Evolutionary conservation across 2,113 vertebrate species (phyloP).

Genomic region (Pagrus major): DNA sequence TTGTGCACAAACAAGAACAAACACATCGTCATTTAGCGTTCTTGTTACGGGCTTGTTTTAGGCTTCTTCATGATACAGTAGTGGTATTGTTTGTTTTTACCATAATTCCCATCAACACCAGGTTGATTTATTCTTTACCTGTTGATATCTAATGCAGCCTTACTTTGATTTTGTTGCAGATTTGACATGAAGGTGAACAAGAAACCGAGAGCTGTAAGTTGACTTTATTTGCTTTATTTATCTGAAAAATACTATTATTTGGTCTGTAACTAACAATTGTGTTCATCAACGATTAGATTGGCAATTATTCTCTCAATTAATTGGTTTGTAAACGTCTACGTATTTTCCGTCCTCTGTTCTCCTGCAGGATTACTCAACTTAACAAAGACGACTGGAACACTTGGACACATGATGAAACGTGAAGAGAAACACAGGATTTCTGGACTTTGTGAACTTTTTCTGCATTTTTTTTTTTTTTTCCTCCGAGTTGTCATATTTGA

Average conservation of each 20-base stretch:
- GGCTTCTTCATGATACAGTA: constrained; percentile 50
- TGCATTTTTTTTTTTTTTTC: constrained; percentile 15
- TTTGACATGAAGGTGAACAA: constrained; percentile 99
- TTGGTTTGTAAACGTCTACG: too few relatives aligned
- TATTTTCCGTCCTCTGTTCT: background rate
- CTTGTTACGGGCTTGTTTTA: constrained; percentile 53
- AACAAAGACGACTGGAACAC: constrained; percentile 38
- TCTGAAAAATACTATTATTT: background rate
- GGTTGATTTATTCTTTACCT: background rate
- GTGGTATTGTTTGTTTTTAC: constrained; percentile 38
- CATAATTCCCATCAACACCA: constrained; percentile 3
- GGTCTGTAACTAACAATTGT: background rate
- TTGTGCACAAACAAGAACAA: constrained; percentile 48
- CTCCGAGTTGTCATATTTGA: constrained; percentile 46
- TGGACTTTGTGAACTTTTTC: constrained; percentile 64
- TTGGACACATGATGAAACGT: constrained; percentile 32
- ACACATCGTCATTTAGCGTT: constrained; percentile 40
- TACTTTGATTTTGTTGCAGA: constrained; percentile 81
- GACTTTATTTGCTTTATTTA: background rate
- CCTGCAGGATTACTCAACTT: constrained; percentile 83
- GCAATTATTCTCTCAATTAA: background rate
- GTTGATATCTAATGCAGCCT: background rate
- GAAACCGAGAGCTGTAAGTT: constrained; percentile 98
- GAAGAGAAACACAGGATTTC: constrained; percentile 27
- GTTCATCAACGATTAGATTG: background rate